A percentile compares a stretch with the other conserved stretches of the same genome.
Conservation (phyloP, 2,113 vertebrate genomes). For the Prolemur simus region DNA sequence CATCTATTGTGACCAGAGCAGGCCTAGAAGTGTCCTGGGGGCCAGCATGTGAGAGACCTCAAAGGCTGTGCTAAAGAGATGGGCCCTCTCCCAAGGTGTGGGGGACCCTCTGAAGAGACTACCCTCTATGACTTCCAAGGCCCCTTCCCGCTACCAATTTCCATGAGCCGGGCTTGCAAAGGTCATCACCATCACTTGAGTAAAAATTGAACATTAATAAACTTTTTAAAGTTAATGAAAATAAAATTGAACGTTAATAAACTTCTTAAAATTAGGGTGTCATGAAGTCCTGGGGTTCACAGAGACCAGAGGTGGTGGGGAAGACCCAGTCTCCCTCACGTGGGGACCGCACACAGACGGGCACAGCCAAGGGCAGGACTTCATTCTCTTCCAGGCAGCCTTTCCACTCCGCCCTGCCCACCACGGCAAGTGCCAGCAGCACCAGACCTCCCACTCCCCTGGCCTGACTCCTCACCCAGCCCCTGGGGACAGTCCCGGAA, state of each 20-base stretch:
- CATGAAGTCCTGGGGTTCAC: neutral
- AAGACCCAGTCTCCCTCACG: neutral
- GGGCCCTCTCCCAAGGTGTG: neutral
- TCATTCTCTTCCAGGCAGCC: neutral
- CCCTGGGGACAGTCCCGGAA: neutral
- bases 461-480: neutral
- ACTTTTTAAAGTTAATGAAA: neutral
- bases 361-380: neutral
- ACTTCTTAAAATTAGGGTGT: neutral
- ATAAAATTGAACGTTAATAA: neutral
- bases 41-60: neutral
- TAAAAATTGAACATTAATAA: neutral
- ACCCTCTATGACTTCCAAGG: neutral
- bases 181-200: neutral
- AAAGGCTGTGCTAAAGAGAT: neutral
- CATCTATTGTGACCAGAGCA: neutral
- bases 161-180: neutral
- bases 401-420: neutral
- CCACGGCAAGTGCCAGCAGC: neutral
- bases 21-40: neutral
- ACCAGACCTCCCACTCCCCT: neutral
- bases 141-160: neutral
- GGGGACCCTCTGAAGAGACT: neutral
- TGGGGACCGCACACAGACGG: neutral
- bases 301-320: neutral